Percentiles rank a stretch among this genome's conserved stretches.
These are phyloP conservation scores for Actinia equina DNA, from an alignment of 64 coral and sea anemone species.

Conservation along the genomic window DNA sequence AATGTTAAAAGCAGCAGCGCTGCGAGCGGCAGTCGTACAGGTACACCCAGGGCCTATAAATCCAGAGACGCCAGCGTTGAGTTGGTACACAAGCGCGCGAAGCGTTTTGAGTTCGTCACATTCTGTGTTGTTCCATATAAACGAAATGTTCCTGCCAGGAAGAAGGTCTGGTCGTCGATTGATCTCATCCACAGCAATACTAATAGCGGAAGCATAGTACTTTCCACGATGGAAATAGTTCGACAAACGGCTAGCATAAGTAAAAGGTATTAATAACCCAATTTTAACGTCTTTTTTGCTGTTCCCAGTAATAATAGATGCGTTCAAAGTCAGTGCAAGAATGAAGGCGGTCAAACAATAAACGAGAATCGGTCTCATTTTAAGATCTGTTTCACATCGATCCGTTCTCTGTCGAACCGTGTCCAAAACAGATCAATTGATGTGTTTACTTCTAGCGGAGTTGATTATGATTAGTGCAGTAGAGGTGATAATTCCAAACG, in stretches of 20 bases:
- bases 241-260: slow-evolving; percentile 28
- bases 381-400: background rate
- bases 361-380: background rate
- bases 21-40: slow-evolving; percentile 69
- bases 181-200: slow-evolving; percentile 75
- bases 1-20: slow-evolving; percentile 75
- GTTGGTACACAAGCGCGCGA: slow-evolving; percentile 55
- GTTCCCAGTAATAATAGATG: background rate
- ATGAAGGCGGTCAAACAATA: background rate
- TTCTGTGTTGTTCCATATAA: slow-evolving; percentile 85
- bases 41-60: slow-evolving; percentile 89
- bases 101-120: slow-evolving; percentile 79
- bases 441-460: background rate
- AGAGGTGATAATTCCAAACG: background rate
- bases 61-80: slow-evolving; percentile 60
- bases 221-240: slow-evolving; percentile 72
- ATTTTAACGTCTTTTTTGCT: slow-evolving; percentile 62
- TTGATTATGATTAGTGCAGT: background rate
- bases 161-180: slow-evolving; percentile 66
- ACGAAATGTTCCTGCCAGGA: slow-evolving; percentile 68
- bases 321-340: background rate
- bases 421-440: background rate
- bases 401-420: background rate
- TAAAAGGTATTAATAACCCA: slow-evolving; percentile 73
- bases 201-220: slow-evolving; percentile 75